Base-by-base conservation (phyloP, 2,888 invertebrate genomes). In the Anorthoa munda region DNA sequence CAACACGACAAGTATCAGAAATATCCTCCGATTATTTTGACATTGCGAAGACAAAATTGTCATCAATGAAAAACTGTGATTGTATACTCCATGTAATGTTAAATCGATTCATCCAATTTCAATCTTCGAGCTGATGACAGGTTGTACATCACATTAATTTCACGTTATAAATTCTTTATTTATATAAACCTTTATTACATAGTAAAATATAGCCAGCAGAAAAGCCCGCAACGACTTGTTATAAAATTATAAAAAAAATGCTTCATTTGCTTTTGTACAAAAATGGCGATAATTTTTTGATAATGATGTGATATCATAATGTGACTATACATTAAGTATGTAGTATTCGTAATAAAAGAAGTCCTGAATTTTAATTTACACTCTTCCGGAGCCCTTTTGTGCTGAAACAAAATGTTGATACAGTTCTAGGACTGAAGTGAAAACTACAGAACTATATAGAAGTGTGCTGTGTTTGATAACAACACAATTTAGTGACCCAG, bases 351-450 rank as follows among this genome's bases (percentile, higher is more conserved):
- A 71, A 81, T 81, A 84, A 85, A 86, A 88, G 87, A 82, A 88
- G 88, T 88, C 89, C 86, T 84, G 84, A 72, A 90, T 88, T 89
- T 90, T 89, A 89, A 90, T 90, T 91, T 93, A 93, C 86, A 92
- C 92, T 91, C 90, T 91, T 82, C 93, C 90, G 91, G 89, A 90
- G 89, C 86, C 85, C 89, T 93, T 95, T 93, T 92, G 88, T 87
- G 95, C 96, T 96, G 96, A 96, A 96, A 96, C 95, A 96, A 95
- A 90, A 87, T 65, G 75, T 86, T 91, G 88, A 90, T 90, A 92
- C 89, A 92, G 90, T 90, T 86, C 90, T 89, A 78, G 75, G 82
- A 83, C 79, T 75, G 78, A 59, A 77, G 63, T 72, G 46, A 71
- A 56, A 75, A 73, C 66, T 74, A 60, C 65, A 65, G 69, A 71